Evolutionary conservation across 1,140 invertebrate species (phyloP).

Genomic region (Coptotermes formosanus): DNA sequence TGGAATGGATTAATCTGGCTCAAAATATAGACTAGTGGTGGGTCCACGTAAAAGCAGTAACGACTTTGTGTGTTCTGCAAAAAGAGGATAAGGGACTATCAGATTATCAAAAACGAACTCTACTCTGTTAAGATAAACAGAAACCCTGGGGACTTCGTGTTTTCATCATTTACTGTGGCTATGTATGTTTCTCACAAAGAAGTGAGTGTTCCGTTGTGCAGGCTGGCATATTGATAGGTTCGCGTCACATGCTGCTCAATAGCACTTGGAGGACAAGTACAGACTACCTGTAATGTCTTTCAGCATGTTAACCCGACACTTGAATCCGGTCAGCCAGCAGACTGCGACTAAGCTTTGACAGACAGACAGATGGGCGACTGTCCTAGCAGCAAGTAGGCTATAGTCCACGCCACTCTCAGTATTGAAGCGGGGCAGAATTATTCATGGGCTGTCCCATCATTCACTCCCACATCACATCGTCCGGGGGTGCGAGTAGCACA

Average conservation of each 20-base stretch:
- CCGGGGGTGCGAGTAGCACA: not conserved
- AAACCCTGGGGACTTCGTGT: no score
- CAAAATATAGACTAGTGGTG: no score
- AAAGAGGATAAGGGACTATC: no score
- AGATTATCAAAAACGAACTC: no score
- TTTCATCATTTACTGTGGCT: no score
- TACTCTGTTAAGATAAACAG: no score
- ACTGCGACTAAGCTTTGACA: not conserved
- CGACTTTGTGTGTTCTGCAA: no score
- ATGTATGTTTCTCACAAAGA: not conserved
- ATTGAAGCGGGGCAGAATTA: not conserved
- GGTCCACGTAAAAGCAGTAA: no score
- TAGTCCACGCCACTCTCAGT: not conserved
- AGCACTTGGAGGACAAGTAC: not conserved
- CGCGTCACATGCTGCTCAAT: not conserved
- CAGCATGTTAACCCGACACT: not conserved
- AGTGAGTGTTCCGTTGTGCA: no score
- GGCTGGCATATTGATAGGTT: not conserved
- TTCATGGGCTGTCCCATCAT: not conserved
- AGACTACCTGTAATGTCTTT: not conserved
- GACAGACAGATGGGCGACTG: conserved; percentile 1
- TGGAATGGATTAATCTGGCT: no score
- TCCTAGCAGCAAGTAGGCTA: not conserved
- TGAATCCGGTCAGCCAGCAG: not conserved
- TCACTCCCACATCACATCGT: not conserved